Evolutionary conservation across 1,140 invertebrate genomes (phyloP).

Genomic region (Aphis gossypii): DNA sequence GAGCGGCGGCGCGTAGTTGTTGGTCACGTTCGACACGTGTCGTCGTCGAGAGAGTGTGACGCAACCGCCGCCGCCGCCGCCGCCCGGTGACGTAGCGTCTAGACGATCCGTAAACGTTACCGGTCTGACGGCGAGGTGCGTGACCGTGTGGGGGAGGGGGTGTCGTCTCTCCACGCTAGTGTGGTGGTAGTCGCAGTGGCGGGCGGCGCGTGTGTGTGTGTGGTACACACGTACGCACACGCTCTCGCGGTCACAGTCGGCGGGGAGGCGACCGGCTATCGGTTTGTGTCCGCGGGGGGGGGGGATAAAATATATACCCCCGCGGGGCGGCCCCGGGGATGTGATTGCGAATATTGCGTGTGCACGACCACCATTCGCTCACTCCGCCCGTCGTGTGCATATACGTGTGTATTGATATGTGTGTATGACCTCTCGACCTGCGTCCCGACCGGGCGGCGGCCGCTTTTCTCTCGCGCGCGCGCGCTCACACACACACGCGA

Average conservation of each 20-base stretch:
- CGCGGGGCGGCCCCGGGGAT: constrained; percentile 32
- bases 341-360: constrained; percentile 35
- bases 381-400: too few relatives aligned
- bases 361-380: background rate
- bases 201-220: background rate
- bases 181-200: background rate
- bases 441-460: constrained; percentile 33
- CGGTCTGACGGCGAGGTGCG: background rate
- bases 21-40: constrained; percentile 54
- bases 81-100: constrained; percentile 52
- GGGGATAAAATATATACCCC: constrained; percentile 23
- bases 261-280: background rate
- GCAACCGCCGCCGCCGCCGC: constrained; percentile 28
- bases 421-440: constrained; percentile 46
- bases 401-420: constrained; percentile 8
- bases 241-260: background rate
- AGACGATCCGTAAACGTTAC: constrained; percentile 47
- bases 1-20: background rate
- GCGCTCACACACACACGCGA: background rate
- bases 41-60: constrained; percentile 43
- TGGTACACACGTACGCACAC: background rate
- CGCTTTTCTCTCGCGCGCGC: constrained; percentile 6
- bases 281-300: too few relatives aligned
- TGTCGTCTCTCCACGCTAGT: background rate
- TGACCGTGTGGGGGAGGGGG: background rate